Conservation (phyloP, 2,888 invertebrate species). For the Megamerina dolium region DNA sequence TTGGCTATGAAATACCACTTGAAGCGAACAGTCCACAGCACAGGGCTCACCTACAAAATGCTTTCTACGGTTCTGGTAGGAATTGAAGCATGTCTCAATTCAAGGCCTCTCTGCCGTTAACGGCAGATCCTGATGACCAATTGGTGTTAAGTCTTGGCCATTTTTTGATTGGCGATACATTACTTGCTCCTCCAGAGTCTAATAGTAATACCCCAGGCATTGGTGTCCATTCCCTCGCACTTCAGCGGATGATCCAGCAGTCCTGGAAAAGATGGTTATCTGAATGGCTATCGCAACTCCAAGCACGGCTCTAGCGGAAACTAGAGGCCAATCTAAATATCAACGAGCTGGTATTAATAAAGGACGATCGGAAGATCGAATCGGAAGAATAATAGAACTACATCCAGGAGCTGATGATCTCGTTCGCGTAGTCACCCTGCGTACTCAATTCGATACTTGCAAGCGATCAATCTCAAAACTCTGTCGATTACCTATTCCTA, state of each 20-base stretch:
- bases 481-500: too few relatives aligned
- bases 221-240: constrained; percentile 6
- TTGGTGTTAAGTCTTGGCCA: constrained; percentile 12
- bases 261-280: too few relatives aligned
- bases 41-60: constrained; percentile 7
- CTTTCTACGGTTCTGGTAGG: too few relatives aligned
- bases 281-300: constrained; percentile 20
- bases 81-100: constrained; percentile 14
- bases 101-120: constrained; percentile 12
- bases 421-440: too few relatives aligned
- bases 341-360: constrained; percentile 16
- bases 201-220: neutral
- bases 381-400: constrained; percentile 15
- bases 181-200: constrained; percentile 10
- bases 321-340: constrained; percentile 7
- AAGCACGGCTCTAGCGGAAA: constrained; percentile 16
- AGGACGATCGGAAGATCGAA: constrained; percentile 14
- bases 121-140: constrained; percentile 10
- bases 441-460: constrained; percentile 5
- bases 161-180: constrained; percentile 15
- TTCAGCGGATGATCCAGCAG: constrained; percentile 8
- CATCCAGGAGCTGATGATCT: constrained; percentile 18
- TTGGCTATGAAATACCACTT: constrained; percentile 7
- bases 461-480: constrained; percentile 14
- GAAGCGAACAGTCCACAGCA: constrained; percentile 6